phyloP scores from a whole-genome alignment of 2,113 vertebrate genomes.

The Corythornis madagascariensis region DNA sequence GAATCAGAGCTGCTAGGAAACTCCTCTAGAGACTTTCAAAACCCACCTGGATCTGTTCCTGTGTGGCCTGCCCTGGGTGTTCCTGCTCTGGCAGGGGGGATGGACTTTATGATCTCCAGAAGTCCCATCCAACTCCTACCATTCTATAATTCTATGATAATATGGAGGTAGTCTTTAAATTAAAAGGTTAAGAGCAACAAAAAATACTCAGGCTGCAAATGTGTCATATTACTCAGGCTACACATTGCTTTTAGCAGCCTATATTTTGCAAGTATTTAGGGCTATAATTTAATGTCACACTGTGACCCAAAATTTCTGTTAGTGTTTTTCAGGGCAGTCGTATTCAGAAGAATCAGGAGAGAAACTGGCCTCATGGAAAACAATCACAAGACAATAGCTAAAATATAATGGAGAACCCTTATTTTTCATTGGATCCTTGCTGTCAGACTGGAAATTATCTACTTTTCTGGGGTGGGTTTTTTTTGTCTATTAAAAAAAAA shows the following conservation, averaged over 20 bases:
- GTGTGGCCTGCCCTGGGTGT: too few relatives aligned
- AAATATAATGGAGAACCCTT: neutral
- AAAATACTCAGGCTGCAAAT: neutral
- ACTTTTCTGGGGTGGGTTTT: neutral
- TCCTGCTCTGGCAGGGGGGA: too few relatives aligned
- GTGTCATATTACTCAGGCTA: neutral
- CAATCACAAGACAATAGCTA: neutral
- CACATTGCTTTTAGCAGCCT: neutral
- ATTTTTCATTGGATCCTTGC: neutral
- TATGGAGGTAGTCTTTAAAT: neutral
- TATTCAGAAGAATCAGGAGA: neutral
- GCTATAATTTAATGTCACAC: neutral
- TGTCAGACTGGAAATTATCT: neutral
- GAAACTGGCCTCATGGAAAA: neutral
- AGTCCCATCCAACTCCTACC: too few relatives aligned
- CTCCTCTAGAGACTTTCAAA: too few relatives aligned
- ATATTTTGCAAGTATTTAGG: neutral
- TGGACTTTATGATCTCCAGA: too few relatives aligned
- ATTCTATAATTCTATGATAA: neutral
- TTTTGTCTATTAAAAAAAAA: too few relatives aligned
- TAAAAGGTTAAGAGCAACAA: neutral
- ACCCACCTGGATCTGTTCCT: too few relatives aligned
- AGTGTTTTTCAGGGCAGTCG: neutral
- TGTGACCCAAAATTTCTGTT: neutral
- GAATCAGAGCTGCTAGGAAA: neutral